Conservation (phyloP, 2,888 invertebrate genomes). For the Ligdia adustata region DNA sequence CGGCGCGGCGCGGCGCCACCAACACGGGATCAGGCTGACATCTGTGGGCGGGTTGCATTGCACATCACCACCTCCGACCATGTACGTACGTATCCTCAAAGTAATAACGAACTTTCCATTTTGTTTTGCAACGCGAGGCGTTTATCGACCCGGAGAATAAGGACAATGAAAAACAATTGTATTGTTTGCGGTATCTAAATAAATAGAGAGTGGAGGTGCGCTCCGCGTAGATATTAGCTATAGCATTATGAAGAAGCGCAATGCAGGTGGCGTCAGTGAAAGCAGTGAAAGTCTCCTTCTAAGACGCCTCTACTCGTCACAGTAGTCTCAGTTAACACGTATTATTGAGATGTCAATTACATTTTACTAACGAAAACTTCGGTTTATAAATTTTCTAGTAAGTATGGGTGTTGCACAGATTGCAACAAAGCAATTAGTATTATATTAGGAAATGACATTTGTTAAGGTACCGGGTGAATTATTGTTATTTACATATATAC, state of each 20-base stretch:
- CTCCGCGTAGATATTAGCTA: conserved; percentile 50
- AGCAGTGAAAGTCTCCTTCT: conserved; percentile 76
- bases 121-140: conserved; percentile 66
- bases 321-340: conserved; percentile 57
- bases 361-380: conserved; percentile 17
- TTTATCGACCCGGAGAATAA: conserved; percentile 64
- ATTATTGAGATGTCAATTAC: conserved; percentile 45
- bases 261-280: conserved; percentile 70
- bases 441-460: no score
- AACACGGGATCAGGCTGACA: conserved; percentile 64
- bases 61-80: conserved; percentile 73
- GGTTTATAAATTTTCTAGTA: no score
- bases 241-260: conserved; percentile 58
- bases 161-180: conserved; percentile 69
- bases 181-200: conserved; percentile 71
- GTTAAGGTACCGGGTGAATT: no score
- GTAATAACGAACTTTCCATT: conserved; percentile 72
- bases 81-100: conserved; percentile 60
- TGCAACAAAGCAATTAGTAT: no score
- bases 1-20: conserved; percentile 55
- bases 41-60: conserved; percentile 66
- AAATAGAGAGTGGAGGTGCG: conserved; percentile 73
- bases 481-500: no score
- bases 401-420: conserved; percentile 10
- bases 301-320: conserved; percentile 42